phyloP scores from a whole-genome alignment of 2,888 invertebrate species.

The Argyra leucocephala region DNA sequence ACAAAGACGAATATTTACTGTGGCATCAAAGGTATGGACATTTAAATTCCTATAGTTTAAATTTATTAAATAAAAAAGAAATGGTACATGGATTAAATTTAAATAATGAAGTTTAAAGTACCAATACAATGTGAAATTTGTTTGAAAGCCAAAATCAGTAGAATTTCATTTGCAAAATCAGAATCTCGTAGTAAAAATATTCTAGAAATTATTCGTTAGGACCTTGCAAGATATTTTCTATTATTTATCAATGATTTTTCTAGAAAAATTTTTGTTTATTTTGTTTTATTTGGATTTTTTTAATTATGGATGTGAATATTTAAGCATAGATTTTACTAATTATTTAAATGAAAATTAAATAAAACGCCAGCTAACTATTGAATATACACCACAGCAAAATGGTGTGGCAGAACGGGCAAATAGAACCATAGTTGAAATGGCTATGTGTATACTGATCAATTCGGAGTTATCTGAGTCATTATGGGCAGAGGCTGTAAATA shows the following conservation, averaged over 20 bases:
- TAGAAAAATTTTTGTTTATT: conserved; percentile 25
- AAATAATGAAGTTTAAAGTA: neutral
- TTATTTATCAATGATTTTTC: conserved; percentile 33
- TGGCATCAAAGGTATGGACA: too few species aligned
- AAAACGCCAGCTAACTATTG: conserved; percentile 19
- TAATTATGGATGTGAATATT: conserved; percentile 28
- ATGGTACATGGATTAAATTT: too few species aligned
- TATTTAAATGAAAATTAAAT: conserved; percentile 28
- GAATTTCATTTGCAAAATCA: conserved; percentile 24
- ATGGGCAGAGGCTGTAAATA: conserved; percentile 16
- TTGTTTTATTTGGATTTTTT: too few species aligned
- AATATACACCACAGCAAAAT: conserved; percentile 15
- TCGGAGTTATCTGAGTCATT: conserved; percentile 15
- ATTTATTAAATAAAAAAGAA: too few species aligned
- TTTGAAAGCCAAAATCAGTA: conserved; percentile 25
- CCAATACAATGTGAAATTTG: conserved; percentile 21
- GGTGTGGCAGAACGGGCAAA: neutral
- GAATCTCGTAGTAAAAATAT: conserved; percentile 10
- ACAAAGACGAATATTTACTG: neutral
- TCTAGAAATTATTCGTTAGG: conserved; percentile 27
- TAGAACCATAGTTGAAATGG: conserved; percentile 17
- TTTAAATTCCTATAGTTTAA: too few species aligned
- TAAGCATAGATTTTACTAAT: conserved; percentile 20
- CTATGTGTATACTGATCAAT: conserved; percentile 18
- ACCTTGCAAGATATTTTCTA: conserved; percentile 31